Percentiles rank a stretch among this genome's conserved stretches.
These are phyloP conservation scores for Andrena haemorrhoa DNA, from an alignment of 2,888 invertebrate genomes.

Conservation along the genomic window DNA sequence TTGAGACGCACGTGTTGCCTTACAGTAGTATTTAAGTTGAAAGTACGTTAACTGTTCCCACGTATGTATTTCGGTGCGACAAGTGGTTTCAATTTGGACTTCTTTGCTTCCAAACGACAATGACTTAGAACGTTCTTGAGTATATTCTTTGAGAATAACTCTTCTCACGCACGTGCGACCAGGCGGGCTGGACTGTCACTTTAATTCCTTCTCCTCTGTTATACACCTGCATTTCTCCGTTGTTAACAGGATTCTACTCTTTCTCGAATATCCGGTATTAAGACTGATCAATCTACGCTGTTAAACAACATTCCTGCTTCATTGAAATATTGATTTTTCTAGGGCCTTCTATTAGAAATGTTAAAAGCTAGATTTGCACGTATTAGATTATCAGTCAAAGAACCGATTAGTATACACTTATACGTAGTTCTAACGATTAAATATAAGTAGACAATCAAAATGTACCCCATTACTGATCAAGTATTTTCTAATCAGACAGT, in stretches of 20 bases:
- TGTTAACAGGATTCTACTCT: neutral
- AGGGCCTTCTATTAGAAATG: neutral
- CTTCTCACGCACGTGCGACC: constrained; percentile 52
- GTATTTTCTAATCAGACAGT: no score
- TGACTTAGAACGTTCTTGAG: neutral
- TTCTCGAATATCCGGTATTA: constrained; percentile 18
- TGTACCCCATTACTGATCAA: no score
- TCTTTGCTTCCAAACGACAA: neutral
- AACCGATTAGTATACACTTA: no score
- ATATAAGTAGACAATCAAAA: no score
- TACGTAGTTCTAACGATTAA: no score
- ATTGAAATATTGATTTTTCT: neutral
- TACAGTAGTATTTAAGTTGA: neutral
- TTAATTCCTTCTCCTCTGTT: constrained; percentile 1
- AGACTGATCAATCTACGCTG: neutral
- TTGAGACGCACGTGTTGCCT: constrained; percentile 22
- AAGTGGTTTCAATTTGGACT: constrained; percentile 17
- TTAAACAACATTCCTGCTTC: neutral
- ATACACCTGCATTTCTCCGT: constrained; percentile 36
- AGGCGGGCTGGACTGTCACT: constrained; percentile 4
- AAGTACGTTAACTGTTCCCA: constrained; percentile 37
- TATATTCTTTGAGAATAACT: constrained; percentile 9
- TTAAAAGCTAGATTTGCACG: neutral
- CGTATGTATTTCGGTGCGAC: constrained; percentile 9
- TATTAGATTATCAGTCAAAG: neutral